Conservation (phyloP, 1,140 invertebrate genomes). For the Dreissena polymorpha region DNA sequence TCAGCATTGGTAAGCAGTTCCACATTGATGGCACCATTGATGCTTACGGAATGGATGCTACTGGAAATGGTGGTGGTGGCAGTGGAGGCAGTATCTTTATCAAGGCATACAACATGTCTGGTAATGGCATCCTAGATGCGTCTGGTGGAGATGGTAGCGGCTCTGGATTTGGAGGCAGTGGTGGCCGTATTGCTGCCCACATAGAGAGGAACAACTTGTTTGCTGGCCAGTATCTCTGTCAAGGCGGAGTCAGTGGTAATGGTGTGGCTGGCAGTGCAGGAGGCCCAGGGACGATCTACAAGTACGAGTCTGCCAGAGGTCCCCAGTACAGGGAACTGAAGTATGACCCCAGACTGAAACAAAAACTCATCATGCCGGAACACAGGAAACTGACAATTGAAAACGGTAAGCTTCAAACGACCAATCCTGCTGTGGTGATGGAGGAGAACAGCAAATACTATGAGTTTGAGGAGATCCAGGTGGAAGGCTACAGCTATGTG, state of each 20-base stretch:
- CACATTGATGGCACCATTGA: slow-evolving; percentile 67
- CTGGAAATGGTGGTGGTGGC: slow-evolving; percentile 62
- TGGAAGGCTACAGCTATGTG: slow-evolving; percentile 70
- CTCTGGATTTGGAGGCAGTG: slow-evolving; percentile 65
- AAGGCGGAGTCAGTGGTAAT: slow-evolving; percentile 61
- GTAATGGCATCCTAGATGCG: slow-evolving; percentile 65
- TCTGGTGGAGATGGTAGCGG: slow-evolving; percentile 65
- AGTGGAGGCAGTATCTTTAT: slow-evolving; percentile 70
- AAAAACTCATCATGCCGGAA: slow-evolving; percentile 67
- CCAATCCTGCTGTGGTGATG: slow-evolving; percentile 71
- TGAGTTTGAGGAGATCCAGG: slow-evolving; percentile 74
- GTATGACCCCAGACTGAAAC: slow-evolving; percentile 69
- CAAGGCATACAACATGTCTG: slow-evolving; percentile 69
- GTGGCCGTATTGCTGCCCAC: slow-evolving; percentile 70
- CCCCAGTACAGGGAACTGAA: slow-evolving; percentile 72
- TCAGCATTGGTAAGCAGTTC: slow-evolving; percentile 62
- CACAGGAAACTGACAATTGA: slow-evolving; percentile 67
- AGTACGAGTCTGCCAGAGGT: slow-evolving; percentile 69
- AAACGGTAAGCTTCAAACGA: slow-evolving; percentile 62
- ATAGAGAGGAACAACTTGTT: slow-evolving; percentile 63
- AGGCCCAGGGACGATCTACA: slow-evolving; percentile 72
- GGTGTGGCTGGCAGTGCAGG: slow-evolving; percentile 49
- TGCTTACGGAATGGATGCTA: slow-evolving; percentile 55
- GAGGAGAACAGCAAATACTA: slow-evolving; percentile 67
- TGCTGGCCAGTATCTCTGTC: slow-evolving; percentile 65